phyloP scores from a whole-genome alignment of 2,888 invertebrate genomes.

The Argyresthia albistria region DNA sequence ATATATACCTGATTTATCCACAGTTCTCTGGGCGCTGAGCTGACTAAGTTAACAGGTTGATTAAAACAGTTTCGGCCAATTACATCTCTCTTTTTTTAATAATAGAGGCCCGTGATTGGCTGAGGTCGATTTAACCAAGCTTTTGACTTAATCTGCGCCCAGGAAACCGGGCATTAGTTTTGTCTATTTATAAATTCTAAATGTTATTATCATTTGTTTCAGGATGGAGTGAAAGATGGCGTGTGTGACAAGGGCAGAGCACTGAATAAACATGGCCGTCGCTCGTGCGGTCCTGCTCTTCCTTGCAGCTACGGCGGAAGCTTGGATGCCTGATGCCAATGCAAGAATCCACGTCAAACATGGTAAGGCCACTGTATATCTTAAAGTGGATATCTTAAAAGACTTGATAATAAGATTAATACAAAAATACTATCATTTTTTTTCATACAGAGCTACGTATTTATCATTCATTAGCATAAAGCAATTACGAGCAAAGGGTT shows the following conservation, averaged over 20 bases:
- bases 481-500: not conserved
- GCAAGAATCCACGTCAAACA: conserved; percentile 78
- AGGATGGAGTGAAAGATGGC: conserved; percentile 53
- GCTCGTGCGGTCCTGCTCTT: conserved; percentile 69
- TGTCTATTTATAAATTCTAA: too few relatives aligned
- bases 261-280: conserved; percentile 61
- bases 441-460: not conserved
- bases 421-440: not conserved
- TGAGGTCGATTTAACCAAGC: too few relatives aligned
- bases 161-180: too few relatives aligned
- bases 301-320: conserved; percentile 70
- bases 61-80: too few relatives aligned
- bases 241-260: conserved; percentile 44
- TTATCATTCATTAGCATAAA: conserved; percentile 1
- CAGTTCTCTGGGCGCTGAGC: too few relatives aligned
- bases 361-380: conserved; percentile 65
- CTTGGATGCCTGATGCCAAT: conserved; percentile 82
- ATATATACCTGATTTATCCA: too few relatives aligned
- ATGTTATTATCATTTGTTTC: conserved; percentile 27
- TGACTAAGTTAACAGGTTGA: too few relatives aligned
- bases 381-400: too few relatives aligned
- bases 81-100: too few relatives aligned
- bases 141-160: too few relatives aligned
- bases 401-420: not conserved
- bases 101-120: too few relatives aligned